A percentile compares a stretch with the other conserved stretches of the same genome.
phyloP scores from a whole-genome alignment of 53 echinoderm and acorn worm genomes.

The Actinopyga echinites region DNA sequence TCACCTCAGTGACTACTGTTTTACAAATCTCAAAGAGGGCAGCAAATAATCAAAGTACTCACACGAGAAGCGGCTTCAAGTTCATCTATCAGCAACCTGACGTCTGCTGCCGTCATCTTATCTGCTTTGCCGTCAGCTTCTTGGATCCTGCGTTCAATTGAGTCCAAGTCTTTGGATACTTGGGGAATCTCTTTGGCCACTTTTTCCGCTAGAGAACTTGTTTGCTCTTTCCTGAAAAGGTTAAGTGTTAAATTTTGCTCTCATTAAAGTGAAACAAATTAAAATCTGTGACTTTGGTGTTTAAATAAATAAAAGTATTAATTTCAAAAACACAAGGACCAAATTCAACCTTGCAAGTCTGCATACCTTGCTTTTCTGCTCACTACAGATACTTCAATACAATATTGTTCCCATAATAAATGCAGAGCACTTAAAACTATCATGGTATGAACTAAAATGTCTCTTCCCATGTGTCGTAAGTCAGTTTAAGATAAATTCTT shows the following conservation, averaged over 20 bases:
- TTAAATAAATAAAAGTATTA: too few species aligned
- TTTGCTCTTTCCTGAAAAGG: conserved; percentile 71
- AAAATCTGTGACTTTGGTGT: too few species aligned
- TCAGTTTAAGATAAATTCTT: too few species aligned
- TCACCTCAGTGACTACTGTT: too few species aligned
- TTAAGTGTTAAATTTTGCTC: neutral
- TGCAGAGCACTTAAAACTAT: too few species aligned
- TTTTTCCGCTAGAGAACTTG: conserved; percentile 79
- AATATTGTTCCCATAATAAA: too few species aligned
- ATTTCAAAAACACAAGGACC: too few species aligned
- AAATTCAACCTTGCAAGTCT: too few species aligned
- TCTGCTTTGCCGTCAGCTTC: conserved; percentile 79
- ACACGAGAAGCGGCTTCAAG: conserved; percentile 87
- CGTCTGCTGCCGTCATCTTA: conserved; percentile 81
- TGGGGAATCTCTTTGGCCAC: conserved; percentile 77
- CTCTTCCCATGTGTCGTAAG: too few species aligned
- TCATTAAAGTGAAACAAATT: neutral
- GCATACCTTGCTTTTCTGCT: too few species aligned
- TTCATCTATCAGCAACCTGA: conserved; percentile 83
- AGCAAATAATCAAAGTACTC: neutral
- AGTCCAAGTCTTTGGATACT: conserved; percentile 74
- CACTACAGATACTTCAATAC: too few species aligned
- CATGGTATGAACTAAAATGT: too few species aligned
- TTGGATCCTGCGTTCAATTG: conserved; percentile 73
- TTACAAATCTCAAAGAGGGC: neutral